phyloP scores from a whole-genome alignment of 2,888 invertebrate species.

The Melolontha melolontha region DNA sequence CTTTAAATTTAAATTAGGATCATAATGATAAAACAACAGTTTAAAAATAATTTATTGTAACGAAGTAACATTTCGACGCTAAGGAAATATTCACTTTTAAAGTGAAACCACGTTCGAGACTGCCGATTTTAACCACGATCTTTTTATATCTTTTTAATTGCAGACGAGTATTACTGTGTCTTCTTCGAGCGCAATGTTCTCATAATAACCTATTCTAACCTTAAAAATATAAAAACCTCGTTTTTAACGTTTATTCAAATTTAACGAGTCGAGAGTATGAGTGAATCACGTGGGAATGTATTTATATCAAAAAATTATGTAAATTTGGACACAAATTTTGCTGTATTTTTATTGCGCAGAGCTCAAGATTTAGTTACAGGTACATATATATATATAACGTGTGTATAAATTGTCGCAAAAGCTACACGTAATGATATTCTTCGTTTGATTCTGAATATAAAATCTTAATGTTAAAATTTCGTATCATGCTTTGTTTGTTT shows the following conservation, averaged over 20 bases:
- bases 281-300: constrained; percentile 34
- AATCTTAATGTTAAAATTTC: too few relatives aligned
- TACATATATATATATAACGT: too few relatives aligned
- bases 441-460: too few relatives aligned
- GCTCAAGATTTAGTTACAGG: neutral
- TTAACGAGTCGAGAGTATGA: constrained; percentile 11
- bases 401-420: too few relatives aligned
- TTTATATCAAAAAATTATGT: constrained; percentile 34
- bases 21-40: neutral
- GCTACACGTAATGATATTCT: too few relatives aligned
- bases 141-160: constrained; percentile 19
- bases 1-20: too few relatives aligned
- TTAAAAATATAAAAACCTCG: constrained; percentile 3
- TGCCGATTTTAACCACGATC: neutral
- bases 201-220: constrained; percentile 10
- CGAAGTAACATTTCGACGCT: neutral
- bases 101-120: neutral
- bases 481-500: too few relatives aligned
- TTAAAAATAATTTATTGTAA: neutral
- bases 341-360: constrained; percentile 14
- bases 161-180: neutral
- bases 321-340: constrained; percentile 22
- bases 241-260: constrained; percentile 30
- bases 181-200: constrained; percentile 22
- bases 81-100: neutral